A percentile compares a stretch with the other conserved stretches of the same genome.
Evolutionary conservation across 2,888 invertebrate species (phyloP).

Genomic region (Ormyrus rosae): DNA sequence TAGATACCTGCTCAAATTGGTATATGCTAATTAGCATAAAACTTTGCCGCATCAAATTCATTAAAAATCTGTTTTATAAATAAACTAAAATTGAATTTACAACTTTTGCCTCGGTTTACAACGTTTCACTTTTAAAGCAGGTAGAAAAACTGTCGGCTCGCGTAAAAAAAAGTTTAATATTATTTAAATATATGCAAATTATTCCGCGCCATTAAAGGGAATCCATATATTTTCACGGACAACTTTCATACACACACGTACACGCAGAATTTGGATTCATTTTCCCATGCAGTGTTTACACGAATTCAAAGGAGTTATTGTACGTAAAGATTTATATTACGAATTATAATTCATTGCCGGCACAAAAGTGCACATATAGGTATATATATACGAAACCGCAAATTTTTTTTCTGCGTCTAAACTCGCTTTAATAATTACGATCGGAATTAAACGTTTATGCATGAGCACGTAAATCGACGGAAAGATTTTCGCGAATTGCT

Average conservation of each 20-base stretch:
- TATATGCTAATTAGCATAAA: not conserved
- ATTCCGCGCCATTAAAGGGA: too few relatives aligned
- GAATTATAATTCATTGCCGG: constrained; percentile 7
- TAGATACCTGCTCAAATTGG: not conserved
- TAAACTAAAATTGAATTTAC: too few relatives aligned
- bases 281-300: constrained; percentile 12
- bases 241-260: constrained; percentile 5
- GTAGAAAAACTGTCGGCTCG: too few relatives aligned
- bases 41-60: too few relatives aligned
- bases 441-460: constrained; percentile 43
- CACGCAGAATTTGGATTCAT: constrained; percentile 12
- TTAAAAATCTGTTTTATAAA: too few relatives aligned
- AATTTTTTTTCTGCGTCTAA: not conserved
- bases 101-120: too few relatives aligned
- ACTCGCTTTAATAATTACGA: constrained; percentile 32
- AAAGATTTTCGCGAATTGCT: constrained; percentile 8
- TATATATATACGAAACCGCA: not conserved
- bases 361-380: too few relatives aligned
- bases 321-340: constrained; percentile 34
- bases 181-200: too few relatives aligned
- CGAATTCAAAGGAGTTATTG: constrained; percentile 28
- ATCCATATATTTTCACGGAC: not conserved
- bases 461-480: constrained; percentile 23
- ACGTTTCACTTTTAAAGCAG: too few relatives aligned
- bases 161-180: too few relatives aligned